These are phyloP conservation scores for Eubucco bourcierii DNA, from an alignment of 2,113 vertebrate genomes.

Conservation along the genomic window DNA sequence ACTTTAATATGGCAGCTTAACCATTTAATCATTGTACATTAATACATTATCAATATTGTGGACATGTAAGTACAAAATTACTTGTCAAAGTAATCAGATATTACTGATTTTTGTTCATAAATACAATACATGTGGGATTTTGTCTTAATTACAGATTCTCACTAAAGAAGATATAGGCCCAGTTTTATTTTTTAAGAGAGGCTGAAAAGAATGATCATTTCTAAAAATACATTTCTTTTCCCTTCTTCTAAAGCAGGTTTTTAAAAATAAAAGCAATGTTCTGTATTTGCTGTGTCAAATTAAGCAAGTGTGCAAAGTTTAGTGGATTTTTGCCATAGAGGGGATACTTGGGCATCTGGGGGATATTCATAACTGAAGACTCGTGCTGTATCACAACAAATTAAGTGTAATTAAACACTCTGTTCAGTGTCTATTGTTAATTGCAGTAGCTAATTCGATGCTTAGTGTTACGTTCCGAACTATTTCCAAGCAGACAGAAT, in stretches of 20 bases:
- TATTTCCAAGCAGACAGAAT: conserved; percentile 56
- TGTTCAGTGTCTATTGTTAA: conserved; percentile 72
- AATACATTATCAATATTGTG: conserved; percentile 77
- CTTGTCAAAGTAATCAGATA: conserved; percentile 74
- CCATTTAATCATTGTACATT: conserved; percentile 76
- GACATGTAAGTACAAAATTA: conserved; percentile 75
- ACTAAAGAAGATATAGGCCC: neutral
- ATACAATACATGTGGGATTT: conserved; percentile 27
- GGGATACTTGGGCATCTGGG: conserved; percentile 25
- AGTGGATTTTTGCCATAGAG: conserved; percentile 3
- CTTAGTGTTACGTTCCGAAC: conserved; percentile 55
- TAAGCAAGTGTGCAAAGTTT: conserved; percentile 34
- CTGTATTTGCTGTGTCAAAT: conserved; percentile 4
- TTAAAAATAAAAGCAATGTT: neutral
- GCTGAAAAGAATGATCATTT: neutral
- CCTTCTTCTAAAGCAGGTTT: neutral
- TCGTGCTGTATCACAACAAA: conserved; percentile 63
- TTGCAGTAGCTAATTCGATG: conserved; percentile 73
- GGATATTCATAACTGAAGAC: conserved; percentile 61
- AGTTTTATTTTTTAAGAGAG: neutral
- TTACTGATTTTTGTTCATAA: conserved; percentile 68
- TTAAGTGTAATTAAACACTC: conserved; percentile 70
- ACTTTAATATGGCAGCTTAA: conserved; percentile 74
- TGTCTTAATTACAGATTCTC: conserved; percentile 45
- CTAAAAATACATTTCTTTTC: conserved; percentile 13